Base-by-base conservation (phyloP, 2,113 vertebrate species). In the Tragelaphus buxtoni region DNA sequence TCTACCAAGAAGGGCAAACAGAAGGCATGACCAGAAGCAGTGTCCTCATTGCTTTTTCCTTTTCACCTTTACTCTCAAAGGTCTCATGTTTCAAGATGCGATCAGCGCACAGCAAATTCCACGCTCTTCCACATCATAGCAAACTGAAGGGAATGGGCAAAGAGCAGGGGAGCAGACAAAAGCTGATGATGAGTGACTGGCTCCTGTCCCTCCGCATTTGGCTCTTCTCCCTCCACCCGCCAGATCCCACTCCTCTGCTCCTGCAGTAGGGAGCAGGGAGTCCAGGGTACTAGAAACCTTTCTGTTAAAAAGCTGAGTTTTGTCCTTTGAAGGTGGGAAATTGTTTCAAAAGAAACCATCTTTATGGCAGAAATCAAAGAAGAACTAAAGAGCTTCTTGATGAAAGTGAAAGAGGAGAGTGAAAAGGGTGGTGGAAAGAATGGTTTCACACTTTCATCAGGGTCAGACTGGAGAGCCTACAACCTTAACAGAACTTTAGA, bases 321-420 rank as follows among this genome's bases (percentile, higher is more conserved):
- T 90, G 65, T 92, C 22, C 32, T 97, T 95, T 85, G 80, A 93
- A 95, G 77, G 53, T 81, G 55, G 90, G 69, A 93, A 93, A 61
- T 77, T 7, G 80, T 85, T 97, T 97, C 61, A 53, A 94, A 90
- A 93, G 69, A 81, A 92, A 84, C n/a, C 63, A 20, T 17, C 4
- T 35, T 69, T 69, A 10, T 69, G 63, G 63, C 63, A 69, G n/a
- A 69, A 69, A 69, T 69, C 63, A 69, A 69, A 69, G 63, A 65
- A 65, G 63, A 69, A 69, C 63, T 35, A 35, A 69, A 69, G 63
- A 69, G 63, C n/a, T n/a, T 35, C 63, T 35, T 69, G 63, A 69
- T 69, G 63, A 69, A 69, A 69, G n/a, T 69, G 63, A 69, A 35
- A 69, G 17, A 35, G n/a, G n/a, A 69, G n/a, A 69, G n/a, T 35